phyloP scores from a whole-genome alignment of 2,113 vertebrate species.

The Corapipo altera region DNA sequence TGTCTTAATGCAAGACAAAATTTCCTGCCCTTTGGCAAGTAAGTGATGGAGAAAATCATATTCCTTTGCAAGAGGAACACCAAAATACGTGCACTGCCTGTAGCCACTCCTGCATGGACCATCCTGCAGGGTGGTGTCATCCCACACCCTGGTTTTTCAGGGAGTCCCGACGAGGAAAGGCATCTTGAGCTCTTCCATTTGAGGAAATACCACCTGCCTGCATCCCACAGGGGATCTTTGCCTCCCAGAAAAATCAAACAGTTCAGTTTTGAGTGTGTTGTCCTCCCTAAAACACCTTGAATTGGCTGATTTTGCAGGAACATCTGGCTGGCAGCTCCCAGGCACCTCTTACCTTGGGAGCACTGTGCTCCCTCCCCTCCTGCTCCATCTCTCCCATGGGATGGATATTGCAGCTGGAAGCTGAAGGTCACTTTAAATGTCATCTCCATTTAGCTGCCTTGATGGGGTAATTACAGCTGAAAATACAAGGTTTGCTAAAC shows the following conservation, averaged over 20 bases:
- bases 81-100: accelerated
- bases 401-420: not conserved
- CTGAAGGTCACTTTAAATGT: constrained; percentile 22
- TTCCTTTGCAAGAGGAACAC: not conserved
- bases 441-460: not conserved
- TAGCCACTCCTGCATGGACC: too few relatives aligned
- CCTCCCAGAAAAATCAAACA: not conserved
- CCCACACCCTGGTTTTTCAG: not conserved
- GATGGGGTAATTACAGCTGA: constrained; percentile 18
- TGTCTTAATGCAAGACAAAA: not conserved
- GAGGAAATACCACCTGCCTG: not conserved
- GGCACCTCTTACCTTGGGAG: not conserved
- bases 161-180: not conserved
- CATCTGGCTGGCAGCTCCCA: not conserved
- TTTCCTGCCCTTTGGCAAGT: not conserved
- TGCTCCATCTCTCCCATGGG: not conserved
- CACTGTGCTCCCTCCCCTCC: not conserved
- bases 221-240: not conserved
- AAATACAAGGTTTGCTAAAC: not conserved
- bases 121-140: not conserved
- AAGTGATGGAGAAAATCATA: not conserved
- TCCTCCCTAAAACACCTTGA: not conserved
- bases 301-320: not conserved
- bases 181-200: not conserved
- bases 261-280: not conserved